phyloP scores from a whole-genome alignment of 2,888 invertebrate species.

The Chironomus tentans region DNA sequence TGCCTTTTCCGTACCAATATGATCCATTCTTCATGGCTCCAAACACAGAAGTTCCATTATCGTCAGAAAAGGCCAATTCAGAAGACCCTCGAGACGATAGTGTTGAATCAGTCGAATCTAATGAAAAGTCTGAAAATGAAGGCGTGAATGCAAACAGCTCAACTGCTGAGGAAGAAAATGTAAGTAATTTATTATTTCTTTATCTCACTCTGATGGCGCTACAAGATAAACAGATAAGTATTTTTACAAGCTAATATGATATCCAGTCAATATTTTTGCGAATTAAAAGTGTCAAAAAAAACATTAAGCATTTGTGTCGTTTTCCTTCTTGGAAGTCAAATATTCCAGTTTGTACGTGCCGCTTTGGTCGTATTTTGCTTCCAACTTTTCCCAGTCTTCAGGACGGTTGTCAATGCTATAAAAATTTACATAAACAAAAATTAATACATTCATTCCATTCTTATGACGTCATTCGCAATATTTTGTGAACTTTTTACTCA shows the following conservation, averaged over 20 bases:
- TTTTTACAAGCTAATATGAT: neutral
- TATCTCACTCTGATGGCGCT: neutral
- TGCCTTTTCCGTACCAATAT: conserved; percentile 19
- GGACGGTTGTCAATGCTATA: conserved; percentile 41
- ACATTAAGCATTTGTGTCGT: conserved; percentile 26
- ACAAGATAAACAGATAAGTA: neutral
- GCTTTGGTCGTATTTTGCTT: conserved; percentile 52
- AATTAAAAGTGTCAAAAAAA: no score
- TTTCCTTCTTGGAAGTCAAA: conserved; percentile 40
- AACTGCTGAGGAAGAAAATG: neutral
- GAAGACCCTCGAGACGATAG: neutral
- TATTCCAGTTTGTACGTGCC: conserved; percentile 53
- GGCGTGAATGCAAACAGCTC: conserved; percentile 2
- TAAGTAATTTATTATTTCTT: neutral
- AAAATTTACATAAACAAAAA: neutral
- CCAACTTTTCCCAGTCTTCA: conserved; percentile 49
- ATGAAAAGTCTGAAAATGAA: neutral
- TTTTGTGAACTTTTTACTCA: conserved; percentile 38
- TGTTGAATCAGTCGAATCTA: neutral
- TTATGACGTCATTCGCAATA: no score
- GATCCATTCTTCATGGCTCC: conserved; percentile 23
- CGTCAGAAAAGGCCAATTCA: neutral
- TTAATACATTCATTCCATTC: no score
- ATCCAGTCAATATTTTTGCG: no score
- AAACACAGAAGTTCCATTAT: neutral